Percentiles rank a stretch among this genome's conserved stretches.
Evolutionary conservation across 2,113 vertebrate genomes (phyloP).

Genomic region (Proteles cristata): DNA sequence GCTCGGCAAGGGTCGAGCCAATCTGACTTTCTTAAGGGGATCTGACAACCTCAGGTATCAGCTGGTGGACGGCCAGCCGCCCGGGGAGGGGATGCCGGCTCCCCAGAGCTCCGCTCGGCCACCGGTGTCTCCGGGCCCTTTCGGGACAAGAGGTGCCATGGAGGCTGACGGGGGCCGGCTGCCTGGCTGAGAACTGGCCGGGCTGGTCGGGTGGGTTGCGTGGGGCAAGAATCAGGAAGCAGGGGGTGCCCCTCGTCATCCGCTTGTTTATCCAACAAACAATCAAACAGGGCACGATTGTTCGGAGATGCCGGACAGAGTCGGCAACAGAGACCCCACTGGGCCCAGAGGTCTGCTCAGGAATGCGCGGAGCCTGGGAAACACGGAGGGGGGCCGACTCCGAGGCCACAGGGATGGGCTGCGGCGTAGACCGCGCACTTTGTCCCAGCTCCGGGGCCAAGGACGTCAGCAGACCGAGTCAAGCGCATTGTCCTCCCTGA

Average conservation of each 20-base stretch:
- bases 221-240: constrained; percentile 26
- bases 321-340: constrained; percentile 49
- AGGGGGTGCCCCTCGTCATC: constrained; percentile 16
- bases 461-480: neutral
- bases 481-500: fast-evolving
- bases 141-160: neutral
- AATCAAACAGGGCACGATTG: constrained; percentile 67
- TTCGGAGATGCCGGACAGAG: neutral
- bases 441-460: neutral
- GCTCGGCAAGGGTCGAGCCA: fast-evolving
- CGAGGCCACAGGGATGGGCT: fast-evolving
- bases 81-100: neutral
- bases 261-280: constrained; percentile 53
- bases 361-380: constrained; percentile 69
- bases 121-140: fast-evolving
- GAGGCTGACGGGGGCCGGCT: neutral
- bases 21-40: neutral
- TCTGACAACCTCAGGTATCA: fast-evolving
- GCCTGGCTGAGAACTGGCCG: constrained; percentile 49
- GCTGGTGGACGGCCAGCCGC: fast-evolving
- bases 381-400: fast-evolving
- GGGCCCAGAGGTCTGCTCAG: constrained; percentile 5
- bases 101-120: neutral
- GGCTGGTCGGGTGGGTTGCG: constrained; percentile 66
- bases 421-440: fast-evolving